Base-by-base conservation (phyloP, 2,113 vertebrate genomes). In the Sciurus niger region DNA sequence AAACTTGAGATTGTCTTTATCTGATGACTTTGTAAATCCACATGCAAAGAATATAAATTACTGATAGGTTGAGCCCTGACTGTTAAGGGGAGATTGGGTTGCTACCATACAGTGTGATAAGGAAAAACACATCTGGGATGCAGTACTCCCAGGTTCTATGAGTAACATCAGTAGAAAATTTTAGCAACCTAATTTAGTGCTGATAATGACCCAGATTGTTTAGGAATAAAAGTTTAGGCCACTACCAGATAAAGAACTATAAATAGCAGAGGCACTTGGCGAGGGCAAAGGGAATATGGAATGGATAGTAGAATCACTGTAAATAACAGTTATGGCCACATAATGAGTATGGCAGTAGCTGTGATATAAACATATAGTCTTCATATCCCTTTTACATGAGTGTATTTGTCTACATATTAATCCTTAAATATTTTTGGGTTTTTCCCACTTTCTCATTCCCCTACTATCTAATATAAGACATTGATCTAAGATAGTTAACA, bases 381-480 rank as follows among this genome's bases (percentile, higher is more conserved):
- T 48, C 16, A 65, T 67, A 91, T 78, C 37, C 22, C 34, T 86
- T 84, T 84, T 74, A 65, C 53, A 32, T 92, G 22, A 87, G 46
- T 74, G 28, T 97, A 25, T 97, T 8, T 87, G 40, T 84, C 60
- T 97, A 94, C 88, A 89, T 96, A 55, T 70, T 91, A 83, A 65
- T 30, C 55, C 55, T 20, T 80, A 96, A 63, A 22, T 84, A 43
- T 32, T 80, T 72, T 58, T 6, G 55, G 14, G 14, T 92, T 83
- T 72, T 90, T 30, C 63, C 53, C 14, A 53, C 18, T 79, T 53
- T 92, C 18, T 73, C n/a, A 51, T 92, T 70, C 11, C 48, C 16
- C 60, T 95, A 51, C 32, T 37, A 60, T 95, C 32, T 85, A 90
- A 93, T 68, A 60, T 70, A 93, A 76, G 17, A 60, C 34, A 65